Base-by-base conservation (phyloP, 2,113 vertebrate genomes). In the Ailuropoda melanoleuca region DNA sequence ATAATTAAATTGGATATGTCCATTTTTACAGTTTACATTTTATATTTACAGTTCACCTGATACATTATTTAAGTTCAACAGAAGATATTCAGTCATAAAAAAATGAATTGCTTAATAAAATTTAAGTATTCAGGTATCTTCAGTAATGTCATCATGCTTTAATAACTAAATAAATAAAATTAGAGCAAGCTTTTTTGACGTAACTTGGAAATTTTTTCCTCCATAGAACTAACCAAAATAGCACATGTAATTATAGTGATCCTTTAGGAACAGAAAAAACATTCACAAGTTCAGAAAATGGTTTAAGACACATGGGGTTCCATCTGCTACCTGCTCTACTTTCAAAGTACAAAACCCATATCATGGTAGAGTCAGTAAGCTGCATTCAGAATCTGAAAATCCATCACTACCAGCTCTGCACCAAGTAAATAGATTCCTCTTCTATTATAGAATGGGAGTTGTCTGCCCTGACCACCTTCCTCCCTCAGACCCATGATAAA, bases 171-270 rank as follows among this genome's bases (percentile, higher is more conserved):
- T 88, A 81, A 90, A 58, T 64, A 97, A 93, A 97, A 97, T 95
- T 93, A 90, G 75, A 83, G 53, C 34, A 80, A 95, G 39, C 26
- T 68, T 95, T 84, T 95, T 88, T 95, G 62, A 97, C 50, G 50
- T 80, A 97, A 93, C 43, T 97, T 85, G 81, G 55, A 74, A 18
- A 4, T 53, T 68, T 96, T 95, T 97, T 88, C 83, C 34, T 85
- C 50, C 72, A 94, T 82, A 93, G 53, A 96, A 82, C 80, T 85
- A 96, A 95, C 97, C 23, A 93, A 97, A 98, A 97, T 98, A 98
- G 93, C 88, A 92, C 72, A 94, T 97, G 58, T 83, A 98, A 97
- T 98, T 98, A 97, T 98, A 98, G 97, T 95, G 88, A 98, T 97
- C 75, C 88, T 97, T 97, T 88, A 88, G 43, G 94, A 98, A 95